Evolutionary conservation across 2,113 vertebrate species (phyloP), one percentile per base, ranked within the genome.

Genomic region (Bucco capensis): DNA sequence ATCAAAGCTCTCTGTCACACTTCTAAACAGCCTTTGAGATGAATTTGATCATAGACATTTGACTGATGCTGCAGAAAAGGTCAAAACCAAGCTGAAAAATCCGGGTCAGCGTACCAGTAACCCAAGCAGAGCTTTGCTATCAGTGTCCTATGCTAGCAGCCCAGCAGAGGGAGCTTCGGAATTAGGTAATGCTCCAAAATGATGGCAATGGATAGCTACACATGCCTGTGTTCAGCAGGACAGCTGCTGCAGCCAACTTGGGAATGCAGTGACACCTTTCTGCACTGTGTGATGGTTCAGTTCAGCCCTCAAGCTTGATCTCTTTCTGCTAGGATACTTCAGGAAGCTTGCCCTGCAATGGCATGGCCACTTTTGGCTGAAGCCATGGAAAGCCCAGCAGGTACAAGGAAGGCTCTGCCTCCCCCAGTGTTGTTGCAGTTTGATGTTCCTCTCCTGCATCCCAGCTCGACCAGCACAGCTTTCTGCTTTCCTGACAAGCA

Each of bases 111-210:
- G 25, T 60, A 19, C 27, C 71, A 81, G 53, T 9, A 82, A 83
- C 1, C 0, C 9, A 53, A 57, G 11, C 60, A 35, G 18, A 85
- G 54, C 60, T 91, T 86, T 91, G 47, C 53, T 33, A 42, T 22
- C 21, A 57, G 46, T 35, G 23, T 67, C 17, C 37, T 24, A 30
- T 19, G 64, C 53, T 38, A 33, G 56, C 56, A 77, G 49, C 58
- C 96, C 97, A 97, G 95, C 95, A 97, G 97, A 97, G 96, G 97
- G 97, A 97, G 96, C 95, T 73, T 95, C 56, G 82, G 93, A 94
- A 95, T 94, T 69, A 92, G 27, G 50, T 19, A 88, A 81, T 72
- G 81, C 19, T 37, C 49, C 67, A 53, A 76, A 88, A 54, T 8
- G 10, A 19, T 57, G 17, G 49, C 19, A 23, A 74, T 62, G n/a